A percentile compares a stretch with the other conserved stretches of the same genome.
Evolutionary conservation across 2,113 vertebrate species (phyloP).

Genomic region (Candoia aspera): DNA sequence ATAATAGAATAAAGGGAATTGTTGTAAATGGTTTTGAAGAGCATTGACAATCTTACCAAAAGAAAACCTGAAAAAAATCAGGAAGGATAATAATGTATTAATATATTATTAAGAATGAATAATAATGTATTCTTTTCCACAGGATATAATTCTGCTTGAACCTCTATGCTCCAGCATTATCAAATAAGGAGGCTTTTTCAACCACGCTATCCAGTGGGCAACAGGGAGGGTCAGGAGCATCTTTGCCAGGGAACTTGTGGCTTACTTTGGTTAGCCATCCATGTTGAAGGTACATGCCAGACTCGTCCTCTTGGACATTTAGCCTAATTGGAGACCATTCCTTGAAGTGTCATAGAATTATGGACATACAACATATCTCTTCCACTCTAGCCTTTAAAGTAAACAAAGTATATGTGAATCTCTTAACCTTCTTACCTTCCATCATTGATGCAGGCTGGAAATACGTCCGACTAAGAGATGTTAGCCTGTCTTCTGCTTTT

Average conservation of each 20-base stretch:
- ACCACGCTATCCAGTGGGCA: background rate
- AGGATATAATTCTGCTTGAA: too few relatives aligned
- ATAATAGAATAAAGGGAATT: constrained; percentile 20
- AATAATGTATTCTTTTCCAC: too few relatives aligned
- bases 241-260: background rate
- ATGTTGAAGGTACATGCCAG: background rate
- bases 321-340: constrained; percentile 35
- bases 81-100: constrained; percentile 47
- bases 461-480: too few relatives aligned
- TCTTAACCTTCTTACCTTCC: too few relatives aligned
- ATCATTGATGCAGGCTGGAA: too few relatives aligned
- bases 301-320: constrained; percentile 41
- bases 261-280: background rate
- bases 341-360: constrained; percentile 37
- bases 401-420: too few relatives aligned
- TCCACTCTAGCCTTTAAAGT: too few relatives aligned
- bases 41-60: constrained; percentile 71
- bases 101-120: too few relatives aligned
- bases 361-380: background rate
- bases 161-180: too few relatives aligned
- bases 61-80: constrained; percentile 50
- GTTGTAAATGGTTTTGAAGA: constrained; percentile 70
- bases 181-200: too few relatives aligned
- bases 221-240: background rate
- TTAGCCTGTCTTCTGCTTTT: too few relatives aligned